Evolutionary conservation across 2,888 invertebrate species (phyloP).

Genomic region (Lasioglossum vierecki): DNA sequence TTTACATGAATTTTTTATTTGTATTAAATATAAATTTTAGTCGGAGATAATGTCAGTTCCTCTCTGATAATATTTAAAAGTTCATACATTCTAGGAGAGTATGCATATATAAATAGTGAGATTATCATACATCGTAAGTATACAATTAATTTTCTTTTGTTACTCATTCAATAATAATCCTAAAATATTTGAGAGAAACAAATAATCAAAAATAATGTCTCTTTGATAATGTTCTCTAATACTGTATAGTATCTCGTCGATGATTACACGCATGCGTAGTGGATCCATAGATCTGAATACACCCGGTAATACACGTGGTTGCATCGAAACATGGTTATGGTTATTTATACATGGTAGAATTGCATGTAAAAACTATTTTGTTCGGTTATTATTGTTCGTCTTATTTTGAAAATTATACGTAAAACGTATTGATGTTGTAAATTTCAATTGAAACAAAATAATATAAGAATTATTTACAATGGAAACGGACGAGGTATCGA

Average conservation of each 20-base stretch:
- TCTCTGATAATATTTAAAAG: background rate
- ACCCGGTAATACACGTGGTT: constrained; percentile 8
- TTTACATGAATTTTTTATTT: background rate
- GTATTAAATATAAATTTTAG: background rate
- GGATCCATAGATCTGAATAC: background rate
- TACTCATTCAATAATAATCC: background rate
- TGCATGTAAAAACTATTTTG: background rate
- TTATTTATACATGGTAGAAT: background rate
- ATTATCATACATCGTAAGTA: background rate
- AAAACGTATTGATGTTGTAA: background rate
- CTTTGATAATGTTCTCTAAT: background rate
- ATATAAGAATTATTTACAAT: constrained; percentile 21
- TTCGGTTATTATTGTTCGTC: background rate
- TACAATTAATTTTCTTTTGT: background rate
- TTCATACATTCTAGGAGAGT: background rate
- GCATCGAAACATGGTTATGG: background rate
- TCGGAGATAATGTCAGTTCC: background rate
- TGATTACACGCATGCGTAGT: background rate
- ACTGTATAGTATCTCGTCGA: too few species aligned
- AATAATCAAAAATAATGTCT: too few species aligned
- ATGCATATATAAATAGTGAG: background rate
- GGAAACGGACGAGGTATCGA: constrained; percentile 31
- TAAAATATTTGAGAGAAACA: background rate
- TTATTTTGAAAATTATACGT: constrained; percentile 1
- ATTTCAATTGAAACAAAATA: background rate